Conservation (phyloP, 2,797 vertebrate species). For the Lophius americanus region DNA sequence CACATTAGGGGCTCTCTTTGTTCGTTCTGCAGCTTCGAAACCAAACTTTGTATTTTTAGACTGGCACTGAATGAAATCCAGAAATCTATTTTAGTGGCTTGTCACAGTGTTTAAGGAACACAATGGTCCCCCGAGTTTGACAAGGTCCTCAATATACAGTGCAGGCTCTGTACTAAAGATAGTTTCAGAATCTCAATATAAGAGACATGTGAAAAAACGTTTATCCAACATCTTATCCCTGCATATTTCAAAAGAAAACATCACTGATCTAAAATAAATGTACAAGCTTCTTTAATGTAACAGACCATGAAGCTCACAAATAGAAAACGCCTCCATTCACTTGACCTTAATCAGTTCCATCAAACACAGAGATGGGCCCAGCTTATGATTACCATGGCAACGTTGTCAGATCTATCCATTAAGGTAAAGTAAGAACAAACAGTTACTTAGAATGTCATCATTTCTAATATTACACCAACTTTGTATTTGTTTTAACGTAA, state of each 20-base stretch:
- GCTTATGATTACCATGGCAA: neutral
- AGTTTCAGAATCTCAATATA: slow-evolving; percentile 51
- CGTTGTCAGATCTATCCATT: neutral
- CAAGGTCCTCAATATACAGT: slow-evolving; percentile 61
- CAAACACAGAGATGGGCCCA: neutral
- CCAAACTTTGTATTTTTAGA: slow-evolving; percentile 73
- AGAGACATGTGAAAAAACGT: slow-evolving; percentile 33
- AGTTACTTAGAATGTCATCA: too few species aligned
- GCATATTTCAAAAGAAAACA: slow-evolving; percentile 26
- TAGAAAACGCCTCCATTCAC: slow-evolving; percentile 40
- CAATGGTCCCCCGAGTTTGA: slow-evolving; percentile 62
- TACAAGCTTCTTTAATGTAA: slow-evolving; percentile 48
- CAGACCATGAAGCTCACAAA: slow-evolving; percentile 31
- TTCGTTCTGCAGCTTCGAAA: slow-evolving; percentile 55
- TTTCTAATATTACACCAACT: too few species aligned
- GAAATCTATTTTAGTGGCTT: slow-evolving; percentile 70
- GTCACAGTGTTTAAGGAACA: slow-evolving; percentile 67
- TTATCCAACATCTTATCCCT: slow-evolving; percentile 35
- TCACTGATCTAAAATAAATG: slow-evolving; percentile 33
- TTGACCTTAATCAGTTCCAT: slow-evolving; percentile 47
- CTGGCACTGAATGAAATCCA: slow-evolving; percentile 60
- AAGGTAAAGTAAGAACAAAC: neutral
- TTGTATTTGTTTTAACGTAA: too few species aligned
- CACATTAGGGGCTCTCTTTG: slow-evolving; percentile 63
- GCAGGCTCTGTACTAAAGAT: slow-evolving; percentile 64